These are phyloP conservation scores for Pristis pectinata DNA, from an alignment of 2,797 vertebrate species.

Conservation along the genomic window DNA sequence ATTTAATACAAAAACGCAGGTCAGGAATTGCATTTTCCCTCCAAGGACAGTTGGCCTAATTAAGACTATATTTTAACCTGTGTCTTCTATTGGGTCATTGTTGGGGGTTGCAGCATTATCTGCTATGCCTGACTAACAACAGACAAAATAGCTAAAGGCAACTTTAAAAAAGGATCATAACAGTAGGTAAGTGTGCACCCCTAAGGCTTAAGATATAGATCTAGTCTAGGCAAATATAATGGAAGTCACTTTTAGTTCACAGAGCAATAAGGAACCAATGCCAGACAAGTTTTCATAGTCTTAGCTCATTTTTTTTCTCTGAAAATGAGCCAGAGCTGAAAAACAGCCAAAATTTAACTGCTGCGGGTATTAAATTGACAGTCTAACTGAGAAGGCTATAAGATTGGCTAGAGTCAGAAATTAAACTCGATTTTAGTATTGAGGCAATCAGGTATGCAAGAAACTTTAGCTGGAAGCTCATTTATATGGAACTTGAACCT, in stretches of 20 bases:
- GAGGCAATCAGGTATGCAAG: not conserved
- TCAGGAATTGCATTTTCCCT: no score
- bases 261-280: not conserved
- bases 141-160: no score
- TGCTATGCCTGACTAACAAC: no score
- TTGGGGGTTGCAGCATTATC: no score
- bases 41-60: no score
- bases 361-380: not conserved
- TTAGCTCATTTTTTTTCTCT: not conserved
- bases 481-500: not conserved
- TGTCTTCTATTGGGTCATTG: no score
- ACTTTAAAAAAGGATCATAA: not conserved
- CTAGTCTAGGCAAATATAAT: not conserved
- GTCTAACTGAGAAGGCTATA: not conserved
- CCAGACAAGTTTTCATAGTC: not conserved
- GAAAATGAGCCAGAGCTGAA: not conserved
- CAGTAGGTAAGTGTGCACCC: not conserved
- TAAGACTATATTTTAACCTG: no score
- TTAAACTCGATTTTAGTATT: not conserved
- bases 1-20: no score
- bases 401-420: not conserved
- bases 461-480: not conserved
- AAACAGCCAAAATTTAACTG: not conserved
- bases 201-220: not conserved
- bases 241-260: not conserved